phyloP scores from a whole-genome alignment of 1,140 invertebrate species.

The Tetragnatha versicolor region DNA sequence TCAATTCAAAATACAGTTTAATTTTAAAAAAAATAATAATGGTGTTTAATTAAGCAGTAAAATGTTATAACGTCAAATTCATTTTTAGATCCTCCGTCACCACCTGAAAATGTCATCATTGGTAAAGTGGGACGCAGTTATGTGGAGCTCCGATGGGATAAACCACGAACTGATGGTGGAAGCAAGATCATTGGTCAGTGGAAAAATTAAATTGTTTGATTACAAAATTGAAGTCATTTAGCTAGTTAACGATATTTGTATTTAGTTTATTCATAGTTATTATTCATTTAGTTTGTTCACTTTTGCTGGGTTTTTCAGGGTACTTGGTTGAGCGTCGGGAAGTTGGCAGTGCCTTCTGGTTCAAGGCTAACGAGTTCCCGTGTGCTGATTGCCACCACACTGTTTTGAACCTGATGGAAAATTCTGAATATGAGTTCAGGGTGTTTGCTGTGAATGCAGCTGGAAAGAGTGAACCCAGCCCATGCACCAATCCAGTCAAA shows the following conservation, averaged over 20 bases:
- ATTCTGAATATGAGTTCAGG: slow-evolving; percentile 58
- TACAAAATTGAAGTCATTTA: neutral
- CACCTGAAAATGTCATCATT: slow-evolving; percentile 75
- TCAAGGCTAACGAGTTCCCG: slow-evolving; percentile 88
- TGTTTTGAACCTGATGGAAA: slow-evolving; percentile 78
- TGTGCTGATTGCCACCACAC: slow-evolving; percentile 83
- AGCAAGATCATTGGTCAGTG: slow-evolving; percentile 58
- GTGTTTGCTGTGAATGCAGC: slow-evolving; percentile 57
- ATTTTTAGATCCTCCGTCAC: slow-evolving; percentile 71
- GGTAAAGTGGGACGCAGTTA: slow-evolving; percentile 85
- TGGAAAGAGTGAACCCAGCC: slow-evolving; percentile 52
- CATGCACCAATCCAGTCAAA: slow-evolving; percentile 56
- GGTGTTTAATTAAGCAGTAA: no score
- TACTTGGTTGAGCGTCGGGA: slow-evolving; percentile 68
- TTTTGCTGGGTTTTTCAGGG: slow-evolving; percentile 21
- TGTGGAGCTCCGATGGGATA: slow-evolving; percentile 87
- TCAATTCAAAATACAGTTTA: no score
- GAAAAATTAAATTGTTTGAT: neutral
- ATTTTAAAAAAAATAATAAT: no score
- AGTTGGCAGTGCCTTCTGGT: slow-evolving; percentile 79
- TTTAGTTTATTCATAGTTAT: neutral
- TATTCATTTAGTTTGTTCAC: neutral
- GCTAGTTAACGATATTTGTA: neutral
- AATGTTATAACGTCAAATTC: no score
- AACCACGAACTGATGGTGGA: slow-evolving; percentile 81